Base-by-base conservation (phyloP, 2,888 invertebrate genomes). In the Napeogenes sylphis region DNA sequence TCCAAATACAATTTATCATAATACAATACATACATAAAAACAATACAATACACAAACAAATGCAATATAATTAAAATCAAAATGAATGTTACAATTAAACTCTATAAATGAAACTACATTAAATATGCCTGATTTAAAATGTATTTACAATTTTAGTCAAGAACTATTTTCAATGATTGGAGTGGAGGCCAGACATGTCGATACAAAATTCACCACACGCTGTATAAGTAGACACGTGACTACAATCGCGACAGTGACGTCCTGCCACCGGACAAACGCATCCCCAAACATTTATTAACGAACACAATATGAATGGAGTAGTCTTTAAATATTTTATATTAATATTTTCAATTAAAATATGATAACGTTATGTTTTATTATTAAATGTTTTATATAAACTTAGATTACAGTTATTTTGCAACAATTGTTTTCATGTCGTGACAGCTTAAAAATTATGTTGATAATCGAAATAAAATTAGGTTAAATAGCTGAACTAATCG, bases 211-310 rank as follows among this genome's bases (percentile, higher is more conserved):
- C 70, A 73, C 67, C 67, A 66, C 68, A 70, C 59, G 62, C 67
- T 67, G 70, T 71, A 71, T 71, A 73, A 72, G 75, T 77, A 77
- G 75, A 75, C 74, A 82, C 79, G 80, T 79, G 80, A 78, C 81
- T 77, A 83, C 82, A 80, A 80, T 81, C 76, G 83, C 81, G 87
- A 90, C 90, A 88, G 83, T 90, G 89, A 90, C 88, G 87, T 81
- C 81, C 83, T 79, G 81, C 82, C 81, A 82, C 83, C 71, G 85
- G 86, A 89, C 89, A 85, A 86, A 81, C 83, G 85, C 80, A 80
- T 79, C 83, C 84, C 87, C 84, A 82, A 87, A 88, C 89, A 87
- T 89, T 88, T 87, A 87, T 85, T 85, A 84, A 78, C 70, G 83
- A 81, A 81, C 71, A 76, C 67, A 74, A 35, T 69, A 68, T 55